These are phyloP conservation scores for Platichthys flesus DNA, from an alignment of 2,113 vertebrate species.

Conservation along the genomic window DNA sequence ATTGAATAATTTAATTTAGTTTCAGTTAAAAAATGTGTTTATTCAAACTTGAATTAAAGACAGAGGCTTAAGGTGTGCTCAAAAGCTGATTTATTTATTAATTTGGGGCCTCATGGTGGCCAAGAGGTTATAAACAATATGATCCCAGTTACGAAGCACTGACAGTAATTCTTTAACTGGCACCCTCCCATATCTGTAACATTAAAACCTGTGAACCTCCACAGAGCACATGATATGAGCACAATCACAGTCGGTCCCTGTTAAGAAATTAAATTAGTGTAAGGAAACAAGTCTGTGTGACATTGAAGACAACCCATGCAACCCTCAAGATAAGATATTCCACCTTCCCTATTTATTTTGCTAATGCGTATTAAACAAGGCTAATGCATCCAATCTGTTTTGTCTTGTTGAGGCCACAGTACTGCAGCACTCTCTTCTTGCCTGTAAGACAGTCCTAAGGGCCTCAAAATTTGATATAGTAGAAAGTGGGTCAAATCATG, in stretches of 20 bases:
- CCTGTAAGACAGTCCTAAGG: slow-evolving; percentile 22
- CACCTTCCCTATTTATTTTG: background rate
- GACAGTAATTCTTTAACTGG: too few species aligned
- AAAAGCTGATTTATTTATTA: too few species aligned
- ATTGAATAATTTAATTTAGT: too few species aligned
- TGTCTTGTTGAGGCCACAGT: background rate
- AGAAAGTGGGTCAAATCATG: slow-evolving; percentile 4
- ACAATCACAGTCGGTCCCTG: background rate
- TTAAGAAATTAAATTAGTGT: background rate
- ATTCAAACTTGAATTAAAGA: too few species aligned
- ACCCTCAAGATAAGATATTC: too few species aligned
- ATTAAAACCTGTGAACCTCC: background rate
- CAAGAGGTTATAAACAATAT: too few species aligned
- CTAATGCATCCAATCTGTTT: slow-evolving; percentile 8
- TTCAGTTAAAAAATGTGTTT: too few species aligned
- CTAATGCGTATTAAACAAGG: background rate
- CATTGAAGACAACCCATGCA: too few species aligned
- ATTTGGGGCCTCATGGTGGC: too few species aligned
- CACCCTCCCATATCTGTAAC: background rate
- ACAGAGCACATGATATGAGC: background rate
- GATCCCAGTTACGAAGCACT: too few species aligned
- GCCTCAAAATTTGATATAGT: background rate
- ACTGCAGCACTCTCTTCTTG: background rate
- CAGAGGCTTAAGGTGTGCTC: too few species aligned
- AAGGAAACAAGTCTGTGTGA: background rate